phyloP scores from a whole-genome alignment of 2,113 vertebrate genomes.

The Phrynocephalus versicolor region DNA sequence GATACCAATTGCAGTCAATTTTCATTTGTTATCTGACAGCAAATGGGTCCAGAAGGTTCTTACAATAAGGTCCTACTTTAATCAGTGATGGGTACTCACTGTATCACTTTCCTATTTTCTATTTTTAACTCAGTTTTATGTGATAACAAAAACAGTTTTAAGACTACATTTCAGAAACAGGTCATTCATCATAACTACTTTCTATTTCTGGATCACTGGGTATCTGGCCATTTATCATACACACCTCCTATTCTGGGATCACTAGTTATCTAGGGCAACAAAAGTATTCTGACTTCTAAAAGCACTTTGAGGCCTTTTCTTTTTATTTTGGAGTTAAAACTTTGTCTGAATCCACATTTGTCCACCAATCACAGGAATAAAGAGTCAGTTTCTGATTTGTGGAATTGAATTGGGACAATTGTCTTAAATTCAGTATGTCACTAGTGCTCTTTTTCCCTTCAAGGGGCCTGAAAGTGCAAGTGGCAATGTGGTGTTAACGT shows the following conservation, averaged over 20 bases:
- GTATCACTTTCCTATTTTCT: neutral
- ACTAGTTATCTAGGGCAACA: conserved; percentile 20
- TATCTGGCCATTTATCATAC: conserved; percentile 29
- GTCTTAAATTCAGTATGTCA: no score
- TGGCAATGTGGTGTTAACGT: no score
- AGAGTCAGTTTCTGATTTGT: no score
- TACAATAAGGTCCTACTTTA: neutral
- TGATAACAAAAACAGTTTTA: conserved; percentile 7
- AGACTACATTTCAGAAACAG: conserved; percentile 19
- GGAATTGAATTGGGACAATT: no score
- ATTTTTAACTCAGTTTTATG: neutral
- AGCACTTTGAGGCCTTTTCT: neutral
- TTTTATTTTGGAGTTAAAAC: neutral
- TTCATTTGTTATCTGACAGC: neutral
- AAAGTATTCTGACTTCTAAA: conserved; percentile 18
- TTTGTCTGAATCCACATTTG: neutral
- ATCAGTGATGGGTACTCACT: neutral
- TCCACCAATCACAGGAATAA: no score
- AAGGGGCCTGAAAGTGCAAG: no score
- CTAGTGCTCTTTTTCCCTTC: no score
- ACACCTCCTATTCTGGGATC: conserved; percentile 11
- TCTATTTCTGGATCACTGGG: conserved; percentile 19
- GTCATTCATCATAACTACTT: conserved; percentile 20
- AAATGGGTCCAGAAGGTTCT: neutral
- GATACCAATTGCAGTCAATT: neutral